Base-by-base conservation (phyloP, 1,140 invertebrate species). In the Neodiprion lecontei region DNA sequence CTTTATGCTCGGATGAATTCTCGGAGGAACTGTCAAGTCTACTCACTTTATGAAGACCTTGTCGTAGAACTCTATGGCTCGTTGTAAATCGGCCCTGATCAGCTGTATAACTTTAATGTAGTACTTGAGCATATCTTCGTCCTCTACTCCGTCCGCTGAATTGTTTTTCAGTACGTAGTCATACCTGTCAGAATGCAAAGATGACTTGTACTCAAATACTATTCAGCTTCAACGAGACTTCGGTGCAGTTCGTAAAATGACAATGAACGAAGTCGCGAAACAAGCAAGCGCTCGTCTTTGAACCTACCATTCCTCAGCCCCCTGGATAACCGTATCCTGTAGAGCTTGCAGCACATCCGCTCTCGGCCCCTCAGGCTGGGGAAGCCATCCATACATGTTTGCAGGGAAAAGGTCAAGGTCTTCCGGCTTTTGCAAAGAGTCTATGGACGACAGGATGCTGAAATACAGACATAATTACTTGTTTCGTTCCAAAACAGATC, bases 41-140 rank as follows among this genome's bases (percentile, higher is more conserved):
- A 91, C 90, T 89, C 88, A 95, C 94, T 92, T 91, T 81, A 93
- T 90, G 85, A 97, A 98, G 21, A 95, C 80, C 87, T 93, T 94
- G 79, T 97, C 94, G 79, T 96, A 95, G 83, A 92, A 93, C 80
- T 96, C 94, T 71, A 94, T 90, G 1, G 94, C 94, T 79, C 92
- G 91, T 82, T 96, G 94, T 21, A 97, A 85, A 89, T 98, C 96
- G 5, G 92, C 92, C 77, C 95, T 91, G 10, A 97, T 88, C 28
- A 95, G 86, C 83, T 97, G 95, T 75, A 95, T 93, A 28, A 97
- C 90, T 88, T 95, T 94, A 40, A 96, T 95, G 49, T 96, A 88
- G 84, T 94, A 92, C 76, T 94, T 92, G 21, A 96, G 77, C 48
- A 90, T 89, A 9, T 91, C 91, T 72, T 95, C 92, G 76, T 91